Base-by-base conservation (phyloP, 2,113 vertebrate species). In the Anser brachyrhynchus region DNA sequence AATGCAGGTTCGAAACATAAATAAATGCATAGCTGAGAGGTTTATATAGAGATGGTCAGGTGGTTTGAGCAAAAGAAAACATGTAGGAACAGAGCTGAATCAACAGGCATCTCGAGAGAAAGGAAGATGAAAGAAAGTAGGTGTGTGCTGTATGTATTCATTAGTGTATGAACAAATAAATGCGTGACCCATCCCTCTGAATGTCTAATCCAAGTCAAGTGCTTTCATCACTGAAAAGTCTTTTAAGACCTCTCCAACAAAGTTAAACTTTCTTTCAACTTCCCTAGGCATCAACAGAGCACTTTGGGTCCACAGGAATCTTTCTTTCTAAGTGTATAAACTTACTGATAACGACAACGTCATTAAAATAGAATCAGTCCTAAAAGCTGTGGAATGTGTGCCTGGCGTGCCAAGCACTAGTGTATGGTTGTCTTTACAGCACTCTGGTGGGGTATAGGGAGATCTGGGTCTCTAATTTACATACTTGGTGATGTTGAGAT, bases 191-290 rank as follows among this genome's bases (percentile, higher is more conserved):
- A 57, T 74, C 77, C 70, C 49, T 89, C n/a, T 3, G 0, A 57
- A 83, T 26, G 37, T 49, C 80, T 92, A 80, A 89, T 78, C 37
- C 54, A 59, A 94, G 39, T 64, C n/a, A 79, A 44, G 71, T 80
- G 33, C 55, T 82, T 89, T 90, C 46, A 26, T 91, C 39, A 37
- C 78, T 67, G 13, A 62, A 79, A 43, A 84, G 26, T 33, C 67
- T 96, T 93, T 79, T 78, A 80, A 91, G 57, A 28, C 35, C 52
- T 93, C 37, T 89, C 43, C 64, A 89, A 18, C 17, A 57, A 81
- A 57, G 71, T 70, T 97, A 61, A 95, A 6, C 23, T 44, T 16
- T 16, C 35, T 93, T 94, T 80, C 62, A 90, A 70, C 72, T 92
- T 91, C 71, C 37, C 13, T 35, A 74, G 87, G 54, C 35, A 57